Conservation (phyloP, 2,888 invertebrate species). For the Polydrusus tereticollis region DNA sequence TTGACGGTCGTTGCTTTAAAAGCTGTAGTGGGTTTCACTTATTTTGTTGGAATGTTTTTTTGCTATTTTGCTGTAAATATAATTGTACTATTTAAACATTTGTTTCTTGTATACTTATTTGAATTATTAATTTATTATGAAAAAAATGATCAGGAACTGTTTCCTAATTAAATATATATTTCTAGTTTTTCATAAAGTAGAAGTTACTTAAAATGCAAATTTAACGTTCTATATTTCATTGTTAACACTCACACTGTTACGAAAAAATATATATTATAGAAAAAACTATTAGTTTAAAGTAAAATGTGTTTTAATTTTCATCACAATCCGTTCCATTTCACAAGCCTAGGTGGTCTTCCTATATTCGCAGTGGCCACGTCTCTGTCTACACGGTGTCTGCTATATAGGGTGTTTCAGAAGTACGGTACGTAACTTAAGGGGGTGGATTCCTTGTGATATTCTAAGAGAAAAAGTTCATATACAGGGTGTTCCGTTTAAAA, state of each 20-base stretch:
- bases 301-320: conserved; percentile 14
- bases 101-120: conserved; percentile 37
- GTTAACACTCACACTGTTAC: conserved; percentile 60
- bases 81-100: conserved; percentile 15
- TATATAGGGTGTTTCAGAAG: no score
- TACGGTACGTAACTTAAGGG: no score
- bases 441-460: no score
- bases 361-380: no score
- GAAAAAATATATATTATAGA: conserved; percentile 56
- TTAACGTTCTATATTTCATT: conserved; percentile 60
- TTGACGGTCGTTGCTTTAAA: conserved; percentile 3
- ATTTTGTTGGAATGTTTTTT: conserved; percentile 52
- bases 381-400: no score
- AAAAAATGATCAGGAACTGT: conserved; percentile 47
- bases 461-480: no score
- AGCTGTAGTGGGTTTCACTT: conserved; percentile 26
- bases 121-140: conserved; percentile 33
- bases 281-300: conserved; percentile 55
- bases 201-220: conserved; percentile 53
- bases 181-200: conserved; percentile 55
- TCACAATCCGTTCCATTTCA: background rate
- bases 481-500: no score
- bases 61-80: conserved; percentile 37
- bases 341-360: no score
- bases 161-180: conserved; percentile 54